Evolutionary conservation across 2,888 invertebrate genomes (phyloP).

Genomic region (Apamea sordens): DNA sequence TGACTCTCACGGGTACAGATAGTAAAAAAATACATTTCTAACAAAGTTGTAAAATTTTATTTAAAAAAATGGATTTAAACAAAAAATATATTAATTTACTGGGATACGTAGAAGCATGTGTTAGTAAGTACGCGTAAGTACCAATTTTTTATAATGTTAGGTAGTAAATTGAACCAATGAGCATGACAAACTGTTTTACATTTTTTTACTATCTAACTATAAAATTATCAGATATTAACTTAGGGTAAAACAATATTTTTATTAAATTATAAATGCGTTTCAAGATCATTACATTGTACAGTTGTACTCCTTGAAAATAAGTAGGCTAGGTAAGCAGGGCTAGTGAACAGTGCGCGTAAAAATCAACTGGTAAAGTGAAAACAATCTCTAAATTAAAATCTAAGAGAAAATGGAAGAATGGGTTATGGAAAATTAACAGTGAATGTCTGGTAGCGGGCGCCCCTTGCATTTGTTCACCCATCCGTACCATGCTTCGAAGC

Average conservation of each 20-base stretch:
- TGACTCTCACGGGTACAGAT: not conserved
- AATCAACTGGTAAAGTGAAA: not conserved
- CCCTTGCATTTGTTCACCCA: conserved; percentile 77
- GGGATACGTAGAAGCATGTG: not conserved
- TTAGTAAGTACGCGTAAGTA: not conserved
- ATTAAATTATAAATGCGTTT: conserved; percentile 45
- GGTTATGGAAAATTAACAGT: conserved; percentile 37
- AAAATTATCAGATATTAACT: conserved; percentile 7
- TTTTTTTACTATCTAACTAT: not conserved
- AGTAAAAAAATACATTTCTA: not conserved
- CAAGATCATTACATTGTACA: not conserved
- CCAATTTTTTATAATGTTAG: not conserved
- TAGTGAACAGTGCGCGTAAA: not conserved
- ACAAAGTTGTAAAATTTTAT: conserved; percentile 6
- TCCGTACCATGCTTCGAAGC: conserved; percentile 83
- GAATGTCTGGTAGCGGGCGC: conserved; percentile 44
- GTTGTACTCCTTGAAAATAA: not conserved
- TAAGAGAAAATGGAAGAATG: not conserved
- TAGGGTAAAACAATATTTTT: not conserved
- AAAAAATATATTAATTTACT: not conserved
- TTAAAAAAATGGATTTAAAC: not conserved
- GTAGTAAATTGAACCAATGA: not conserved
- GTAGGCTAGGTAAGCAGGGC: not conserved
- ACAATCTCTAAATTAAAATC: conserved; percentile 8
- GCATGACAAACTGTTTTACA: not conserved